Conservation (phyloP, 2,113 vertebrate species). For the Anolis carolinensis region DNA sequence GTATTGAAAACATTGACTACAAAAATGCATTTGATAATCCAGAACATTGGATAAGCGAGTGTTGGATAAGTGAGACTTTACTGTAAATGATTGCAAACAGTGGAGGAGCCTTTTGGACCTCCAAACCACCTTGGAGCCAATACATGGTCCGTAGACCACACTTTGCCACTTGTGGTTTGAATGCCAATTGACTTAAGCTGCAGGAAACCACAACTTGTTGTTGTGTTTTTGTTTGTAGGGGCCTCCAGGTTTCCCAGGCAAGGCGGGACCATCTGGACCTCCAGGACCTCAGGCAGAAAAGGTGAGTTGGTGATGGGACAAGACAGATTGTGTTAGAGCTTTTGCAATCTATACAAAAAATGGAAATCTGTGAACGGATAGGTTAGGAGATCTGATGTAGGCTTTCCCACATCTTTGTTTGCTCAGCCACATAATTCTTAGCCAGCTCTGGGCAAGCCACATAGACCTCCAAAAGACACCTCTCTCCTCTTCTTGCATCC, state of each 20-base stretch:
- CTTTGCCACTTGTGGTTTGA: too few relatives aligned
- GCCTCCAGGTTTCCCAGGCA: slow-evolving; percentile 86
- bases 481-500: not conserved
- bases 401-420: not conserved
- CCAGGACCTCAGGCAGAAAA: slow-evolving; percentile 87
- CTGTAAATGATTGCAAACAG: too few relatives aligned
- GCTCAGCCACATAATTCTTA: not conserved
- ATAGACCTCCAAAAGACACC: not conserved
- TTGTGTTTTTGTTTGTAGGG: slow-evolving; percentile 76
- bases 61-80: too few relatives aligned
- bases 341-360: too few relatives aligned
- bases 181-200: not conserved
- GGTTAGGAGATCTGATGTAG: not conserved
- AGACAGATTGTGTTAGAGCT: too few relatives aligned
- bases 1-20: too few relatives aligned
- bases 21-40: too few relatives aligned
- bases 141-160: too few relatives aligned
- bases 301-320: slow-evolving; percentile 75
- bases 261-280: slow-evolving; percentile 82
- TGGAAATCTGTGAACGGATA: not conserved
- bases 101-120: too few relatives aligned
- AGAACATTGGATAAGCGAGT: too few relatives aligned
- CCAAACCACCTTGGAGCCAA: too few relatives aligned
- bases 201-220: not conserved
- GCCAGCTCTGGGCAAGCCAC: not conserved